Percentiles rank a stretch among this genome's conserved stretches.
Conservation (phyloP, 2,113 vertebrate genomes). For the Cebus imitator region DNA sequence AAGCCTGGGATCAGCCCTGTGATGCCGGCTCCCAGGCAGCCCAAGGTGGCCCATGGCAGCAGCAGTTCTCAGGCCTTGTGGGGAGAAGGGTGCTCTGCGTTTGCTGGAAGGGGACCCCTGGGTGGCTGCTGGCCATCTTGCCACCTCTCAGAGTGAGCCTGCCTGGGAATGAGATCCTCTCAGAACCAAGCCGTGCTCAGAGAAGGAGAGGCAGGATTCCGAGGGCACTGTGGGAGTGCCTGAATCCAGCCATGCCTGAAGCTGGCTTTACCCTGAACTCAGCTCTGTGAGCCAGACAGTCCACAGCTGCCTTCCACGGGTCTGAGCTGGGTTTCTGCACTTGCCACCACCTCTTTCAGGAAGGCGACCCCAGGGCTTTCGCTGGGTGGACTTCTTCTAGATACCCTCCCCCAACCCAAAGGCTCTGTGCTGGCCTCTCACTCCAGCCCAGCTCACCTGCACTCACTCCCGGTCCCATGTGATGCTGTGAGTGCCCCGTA, state of each 20-base stretch:
- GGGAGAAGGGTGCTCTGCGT: neutral
- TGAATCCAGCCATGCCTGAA: neutral
- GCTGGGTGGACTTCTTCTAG: neutral
- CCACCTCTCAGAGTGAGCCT: neutral
- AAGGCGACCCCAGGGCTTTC: neutral
- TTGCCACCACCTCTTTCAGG: neutral
- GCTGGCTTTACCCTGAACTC: neutral
- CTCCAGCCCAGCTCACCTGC: neutral
- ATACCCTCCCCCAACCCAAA: too few relatives aligned
- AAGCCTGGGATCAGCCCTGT: too few relatives aligned
- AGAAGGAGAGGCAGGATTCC: neutral
- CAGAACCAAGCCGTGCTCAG: neutral
- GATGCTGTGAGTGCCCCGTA: neutral
- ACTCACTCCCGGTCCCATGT: neutral
- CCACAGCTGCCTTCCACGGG: neutral
- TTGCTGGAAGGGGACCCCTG: neutral
- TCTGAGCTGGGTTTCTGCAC: neutral
- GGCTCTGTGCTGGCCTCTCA: neutral
- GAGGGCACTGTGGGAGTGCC: accelerated
- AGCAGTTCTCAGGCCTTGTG: neutral
- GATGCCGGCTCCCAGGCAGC: neutral
- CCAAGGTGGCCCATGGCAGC: accelerated
- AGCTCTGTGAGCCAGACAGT: neutral
- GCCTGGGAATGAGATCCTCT: neutral
- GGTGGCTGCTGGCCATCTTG: too few relatives aligned